Evolutionary conservation across 2,888 invertebrate species (phyloP).

Genomic region (Apodemia zela): DNA sequence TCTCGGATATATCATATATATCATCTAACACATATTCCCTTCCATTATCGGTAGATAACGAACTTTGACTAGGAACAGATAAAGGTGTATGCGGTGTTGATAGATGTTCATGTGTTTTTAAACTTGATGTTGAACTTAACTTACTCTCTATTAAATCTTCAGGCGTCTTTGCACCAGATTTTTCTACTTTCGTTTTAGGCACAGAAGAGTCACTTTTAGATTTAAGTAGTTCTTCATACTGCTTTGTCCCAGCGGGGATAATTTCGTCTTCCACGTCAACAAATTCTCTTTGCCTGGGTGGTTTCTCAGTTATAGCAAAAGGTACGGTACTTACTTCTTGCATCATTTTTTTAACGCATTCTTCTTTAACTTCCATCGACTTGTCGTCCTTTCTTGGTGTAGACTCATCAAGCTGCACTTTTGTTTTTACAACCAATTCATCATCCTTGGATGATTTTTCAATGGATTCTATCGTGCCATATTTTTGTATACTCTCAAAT

Average conservation of each 20-base stretch:
- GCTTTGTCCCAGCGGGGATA: slow-evolving; percentile 61
- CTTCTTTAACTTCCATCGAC: slow-evolving; percentile 45
- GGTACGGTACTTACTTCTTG: slow-evolving; percentile 64
- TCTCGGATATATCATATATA: slow-evolving; percentile 79
- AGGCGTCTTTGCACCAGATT: slow-evolving; percentile 59
- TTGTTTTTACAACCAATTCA: slow-evolving; percentile 42
- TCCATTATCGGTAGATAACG: slow-evolving; percentile 83
- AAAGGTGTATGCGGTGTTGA: slow-evolving; percentile 82
- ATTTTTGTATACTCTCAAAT: slow-evolving; percentile 63
- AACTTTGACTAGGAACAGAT: slow-evolving; percentile 83
- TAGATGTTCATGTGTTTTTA: slow-evolving; percentile 75
- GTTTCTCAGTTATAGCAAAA: slow-evolving; percentile 65
- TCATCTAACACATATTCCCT: slow-evolving; percentile 82
- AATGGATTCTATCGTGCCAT: slow-evolving; percentile 53
- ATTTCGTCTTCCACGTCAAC: slow-evolving; percentile 72
- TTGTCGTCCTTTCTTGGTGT: slow-evolving; percentile 31
- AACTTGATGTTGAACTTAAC: slow-evolving; percentile 80
- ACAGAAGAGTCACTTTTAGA: slow-evolving; percentile 74
- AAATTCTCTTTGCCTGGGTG: slow-evolving; percentile 72
- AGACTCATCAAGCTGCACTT: slow-evolving; percentile 44
- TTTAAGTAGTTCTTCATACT: slow-evolving; percentile 74
- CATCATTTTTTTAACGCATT: slow-evolving; percentile 57
- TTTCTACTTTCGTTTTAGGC: slow-evolving; percentile 71
- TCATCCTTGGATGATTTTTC: slow-evolving; percentile 37
- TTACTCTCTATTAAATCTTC: slow-evolving; percentile 72